Conservation (phyloP, 1,140 invertebrate species). For the Belonocnema kinseyi region DNA sequence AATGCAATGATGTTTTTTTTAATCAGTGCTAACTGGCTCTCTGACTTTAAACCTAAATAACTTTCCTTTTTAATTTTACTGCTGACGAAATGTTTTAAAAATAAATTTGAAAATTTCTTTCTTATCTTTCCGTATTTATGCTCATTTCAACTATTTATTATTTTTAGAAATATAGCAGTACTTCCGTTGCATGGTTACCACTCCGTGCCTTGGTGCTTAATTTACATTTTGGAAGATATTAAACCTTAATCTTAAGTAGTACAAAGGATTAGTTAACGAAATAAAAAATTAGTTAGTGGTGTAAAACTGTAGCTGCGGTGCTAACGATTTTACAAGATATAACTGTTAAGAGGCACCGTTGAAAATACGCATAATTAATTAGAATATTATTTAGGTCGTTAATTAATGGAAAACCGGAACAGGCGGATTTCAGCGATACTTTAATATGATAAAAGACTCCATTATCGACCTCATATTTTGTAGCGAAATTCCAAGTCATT, state of each 20-base stretch:
- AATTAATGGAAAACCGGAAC: neutral
- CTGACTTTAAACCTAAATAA: constrained; percentile 15
- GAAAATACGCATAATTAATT: constrained; percentile 8
- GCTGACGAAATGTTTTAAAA: too few relatives aligned
- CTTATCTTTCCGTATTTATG: too few relatives aligned
- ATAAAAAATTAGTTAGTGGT: neutral
- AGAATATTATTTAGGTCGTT: constrained; percentile 15
- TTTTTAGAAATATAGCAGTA: neutral
- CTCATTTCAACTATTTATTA: too few relatives aligned
- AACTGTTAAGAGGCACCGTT: constrained; percentile 12
- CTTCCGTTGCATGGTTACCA: neutral
- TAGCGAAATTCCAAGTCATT: constrained; percentile 22
- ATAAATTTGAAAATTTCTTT: too few relatives aligned
- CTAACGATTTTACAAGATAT: constrained; percentile 1
- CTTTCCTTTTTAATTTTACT: neutral
- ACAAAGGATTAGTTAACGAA: constrained; percentile 23
- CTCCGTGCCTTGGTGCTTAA: constrained; percentile 26
- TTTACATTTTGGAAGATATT: constrained; percentile 28
- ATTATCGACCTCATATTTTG: constrained; percentile 11
- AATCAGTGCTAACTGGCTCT: neutral
- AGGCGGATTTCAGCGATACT: neutral
- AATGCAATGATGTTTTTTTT: neutral
- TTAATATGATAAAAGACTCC: neutral
- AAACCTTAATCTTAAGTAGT: constrained; percentile 22
- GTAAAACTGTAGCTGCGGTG: neutral